These are phyloP conservation scores for Ictalurus punctatus DNA, from an alignment of 2,113 vertebrate species.

Conservation along the genomic window DNA sequence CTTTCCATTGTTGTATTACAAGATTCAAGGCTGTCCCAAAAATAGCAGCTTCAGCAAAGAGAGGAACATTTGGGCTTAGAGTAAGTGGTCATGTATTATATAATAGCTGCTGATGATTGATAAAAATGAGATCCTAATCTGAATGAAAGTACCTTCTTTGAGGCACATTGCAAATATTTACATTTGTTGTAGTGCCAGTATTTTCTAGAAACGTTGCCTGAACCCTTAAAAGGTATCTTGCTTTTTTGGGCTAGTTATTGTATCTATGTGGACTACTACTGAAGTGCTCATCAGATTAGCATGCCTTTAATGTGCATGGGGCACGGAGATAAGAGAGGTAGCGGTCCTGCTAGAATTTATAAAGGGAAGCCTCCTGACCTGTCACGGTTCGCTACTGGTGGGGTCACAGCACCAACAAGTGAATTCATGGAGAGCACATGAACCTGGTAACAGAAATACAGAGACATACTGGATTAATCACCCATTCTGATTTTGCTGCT, in stretches of 20 bases:
- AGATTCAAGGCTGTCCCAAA: background rate
- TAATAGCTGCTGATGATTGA: background rate
- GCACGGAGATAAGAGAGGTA: constrained; percentile 1
- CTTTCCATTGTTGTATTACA: background rate
- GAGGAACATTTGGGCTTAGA: background rate
- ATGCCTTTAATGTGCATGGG: background rate
- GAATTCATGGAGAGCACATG: background rate
- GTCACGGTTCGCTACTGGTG: background rate
- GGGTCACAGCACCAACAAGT: constrained; percentile 26
- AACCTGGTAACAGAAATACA: constrained; percentile 1
- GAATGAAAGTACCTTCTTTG: background rate
- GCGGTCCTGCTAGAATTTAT: constrained; percentile 35
- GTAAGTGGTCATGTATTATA: constrained; percentile 9
- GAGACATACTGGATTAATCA: constrained; percentile 30
- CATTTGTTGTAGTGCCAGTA: background rate
- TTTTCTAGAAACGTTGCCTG: background rate
- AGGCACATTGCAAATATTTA: constrained; percentile 5
- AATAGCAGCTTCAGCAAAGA: constrained; percentile 4
- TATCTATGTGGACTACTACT: background rate
- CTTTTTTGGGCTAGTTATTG: background rate
- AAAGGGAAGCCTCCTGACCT: background rate
- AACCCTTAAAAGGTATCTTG: background rate
- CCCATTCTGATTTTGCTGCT: constrained; percentile 8
- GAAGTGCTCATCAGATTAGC: background rate
- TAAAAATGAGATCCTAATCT: background rate